Evolutionary conservation across 2,113 vertebrate species (phyloP), one percentile per base, ranked within the genome.

Genomic region (Hassar affinis): DNA sequence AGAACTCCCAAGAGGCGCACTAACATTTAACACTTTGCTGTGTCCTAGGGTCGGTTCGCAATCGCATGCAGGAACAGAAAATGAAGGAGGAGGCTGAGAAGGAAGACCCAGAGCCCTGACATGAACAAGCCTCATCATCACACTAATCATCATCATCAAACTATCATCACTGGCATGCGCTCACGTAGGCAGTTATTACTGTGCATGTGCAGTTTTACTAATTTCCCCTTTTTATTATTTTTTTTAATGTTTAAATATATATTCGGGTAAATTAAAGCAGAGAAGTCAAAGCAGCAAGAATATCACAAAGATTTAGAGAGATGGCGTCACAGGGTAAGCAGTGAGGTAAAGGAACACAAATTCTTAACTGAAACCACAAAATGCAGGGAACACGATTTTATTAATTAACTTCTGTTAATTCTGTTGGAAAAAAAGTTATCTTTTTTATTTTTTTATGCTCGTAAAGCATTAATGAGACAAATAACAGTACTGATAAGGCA

Each of bases 41-140:
- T 66, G 78, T 71, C 38, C 30, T 45, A 54, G 98, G 93, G 85
- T 99, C 97, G 61, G 97, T 97, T 85, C 94, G 96, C 84, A 96
- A 94, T 87, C 95, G 97, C 85, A 97, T 99, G 95, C 97, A 99
- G 88, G 98, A 97, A 86, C 97, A 99, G 92, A 98, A 97, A 88
- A 92, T 96, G 93, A 97, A 95, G 77, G 96, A 97, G 69, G 95
- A 96, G 87, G 91, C 92, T 10, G 93, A 93, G 89, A 93, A 91
- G 74, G 95, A 91, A 84, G 95, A 94, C 35, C 64, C 69, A 20
- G 76, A 79, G 25, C 66, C 83, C 56, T 87, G 66, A 83, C 6
- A 22, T 1, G 54, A 57, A 35, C 22, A 15, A 9, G 14, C 52
- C 3, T 51, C 27, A 11, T 12, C 35, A 14, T 59, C 35, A 57